phyloP scores from a whole-genome alignment of 2,113 vertebrate genomes.

The Trachemys scripta region DNA sequence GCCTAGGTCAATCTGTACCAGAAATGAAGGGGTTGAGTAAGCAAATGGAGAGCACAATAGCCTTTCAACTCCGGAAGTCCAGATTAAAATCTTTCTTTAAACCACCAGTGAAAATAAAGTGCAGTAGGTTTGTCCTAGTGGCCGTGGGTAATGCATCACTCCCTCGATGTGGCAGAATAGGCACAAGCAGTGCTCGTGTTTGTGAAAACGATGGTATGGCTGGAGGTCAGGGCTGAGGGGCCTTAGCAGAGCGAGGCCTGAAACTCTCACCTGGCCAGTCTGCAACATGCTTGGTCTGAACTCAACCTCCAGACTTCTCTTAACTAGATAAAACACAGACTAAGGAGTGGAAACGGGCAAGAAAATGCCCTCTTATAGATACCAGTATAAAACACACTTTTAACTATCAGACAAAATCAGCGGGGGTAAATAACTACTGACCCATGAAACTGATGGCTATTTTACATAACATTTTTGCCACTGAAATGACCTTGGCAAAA shows the following conservation, averaged over 20 bases:
- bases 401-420: neutral
- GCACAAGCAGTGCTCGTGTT: neutral
- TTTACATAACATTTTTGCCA: neutral
- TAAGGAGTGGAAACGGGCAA: neutral
- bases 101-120: neutral
- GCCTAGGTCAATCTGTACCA: neutral
- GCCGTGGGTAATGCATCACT: neutral
- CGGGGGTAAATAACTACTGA: fast-evolving
- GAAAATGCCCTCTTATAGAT: neutral
- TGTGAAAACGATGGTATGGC: neutral
- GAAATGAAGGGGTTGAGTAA: neutral
- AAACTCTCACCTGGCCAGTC: neutral
- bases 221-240: neutral
- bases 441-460: neutral
- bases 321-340: neutral
- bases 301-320: too few species aligned
- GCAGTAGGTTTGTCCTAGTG: neutral
- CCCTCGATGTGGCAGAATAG: neutral
- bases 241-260: too few species aligned
- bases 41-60: neutral
- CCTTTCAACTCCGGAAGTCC: neutral
- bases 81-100: neutral
- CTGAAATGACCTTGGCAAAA: too few species aligned
- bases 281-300: neutral
- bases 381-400: neutral